Evolutionary conservation across 2,888 invertebrate species (phyloP), one percentile per base, ranked within the genome.

Genomic region (Elmis aenea): DNA sequence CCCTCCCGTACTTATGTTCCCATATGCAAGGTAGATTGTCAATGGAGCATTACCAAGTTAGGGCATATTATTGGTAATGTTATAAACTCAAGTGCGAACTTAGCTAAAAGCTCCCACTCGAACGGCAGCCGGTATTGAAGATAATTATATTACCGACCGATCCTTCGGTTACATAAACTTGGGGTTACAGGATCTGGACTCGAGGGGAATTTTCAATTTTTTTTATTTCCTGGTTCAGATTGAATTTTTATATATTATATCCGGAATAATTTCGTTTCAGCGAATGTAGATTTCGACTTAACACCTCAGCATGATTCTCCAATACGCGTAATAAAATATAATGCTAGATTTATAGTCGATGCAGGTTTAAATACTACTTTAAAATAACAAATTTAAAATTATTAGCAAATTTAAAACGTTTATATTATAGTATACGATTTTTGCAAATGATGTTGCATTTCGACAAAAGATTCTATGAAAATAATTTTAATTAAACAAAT

Each of bases 81-180:
- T 56, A 56, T 59, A 57, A 57, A 56, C 55, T 59, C 54, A 51
- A 60, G 61, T 58, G 57, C 56, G 59, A 61, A 61, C 58, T 60
- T 57, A 48, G 57, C 58, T 61, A 56, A 61, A 61, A 61, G 62
- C 61, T 45, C 53, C 56, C 50, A 52, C 59, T 57, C 51, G 52
- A 58, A 48, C 49, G 51, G 50, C 56, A 52, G 55, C 52, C 52
- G 55, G 57, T 55, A 56, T 54, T 55, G 50, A 47, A 51, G 56
- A 56, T 62, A 62, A 62, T 61, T 57, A 52, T 51, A 59, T 62
- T 62, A 62, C 57, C 45, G 51, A 50, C 53, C 52, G 59, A 59
- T 55, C 54, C 55, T 42, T 42, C 46, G 45, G 45, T 48, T 47
- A 46, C 47, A 46, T 45, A 52, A 54, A 52, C 54, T 50, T 45